A percentile compares a stretch with the other conserved stretches of the same genome.
Evolutionary conservation across 2,888 invertebrate genomes (phyloP).

Genomic region (Pocota personata): DNA sequence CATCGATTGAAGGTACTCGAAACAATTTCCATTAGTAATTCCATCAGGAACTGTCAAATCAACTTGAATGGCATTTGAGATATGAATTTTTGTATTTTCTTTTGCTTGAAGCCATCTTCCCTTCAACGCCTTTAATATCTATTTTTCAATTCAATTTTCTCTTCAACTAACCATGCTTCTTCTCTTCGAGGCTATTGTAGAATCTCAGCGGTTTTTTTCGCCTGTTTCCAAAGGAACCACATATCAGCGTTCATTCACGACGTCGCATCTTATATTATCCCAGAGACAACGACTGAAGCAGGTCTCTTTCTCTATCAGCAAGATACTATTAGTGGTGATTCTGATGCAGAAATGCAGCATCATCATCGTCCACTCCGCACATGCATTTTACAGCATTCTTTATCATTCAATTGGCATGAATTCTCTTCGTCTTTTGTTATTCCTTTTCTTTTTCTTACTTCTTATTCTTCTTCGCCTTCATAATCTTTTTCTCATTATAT

Average conservation of each 20-base stretch:
- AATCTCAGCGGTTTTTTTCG: conserved; percentile 18
- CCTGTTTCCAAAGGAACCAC: neutral
- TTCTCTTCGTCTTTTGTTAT: conserved; percentile 1
- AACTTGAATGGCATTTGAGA: conserved; percentile 36
- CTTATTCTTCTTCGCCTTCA: neutral
- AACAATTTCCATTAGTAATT: conserved; percentile 45
- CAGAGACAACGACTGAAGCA: conserved; percentile 46
- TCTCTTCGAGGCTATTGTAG: conserved; percentile 10
- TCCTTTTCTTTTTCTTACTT: neutral
- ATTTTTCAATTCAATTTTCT: conserved; percentile 35
- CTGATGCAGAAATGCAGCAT: conserved; percentile 53
- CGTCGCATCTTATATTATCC: conserved; percentile 25
- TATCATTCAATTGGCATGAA: conserved; percentile 33
- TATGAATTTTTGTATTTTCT: neutral
- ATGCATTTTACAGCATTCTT: conserved; percentile 39
- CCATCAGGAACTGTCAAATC: conserved; percentile 48
- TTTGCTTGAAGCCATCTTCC: conserved; percentile 1
- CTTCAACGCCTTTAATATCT: conserved; percentile 22
- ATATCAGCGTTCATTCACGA: conserved; percentile 16
- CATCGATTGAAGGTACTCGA: conserved; percentile 5
- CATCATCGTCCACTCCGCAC: conserved; percentile 40
- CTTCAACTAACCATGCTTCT: neutral
- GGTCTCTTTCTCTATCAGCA: conserved; percentile 35
- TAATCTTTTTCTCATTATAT: conserved; percentile 2
- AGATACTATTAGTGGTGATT: conserved; percentile 8